Conservation (phyloP, 2,797 vertebrate genomes). For the Schizopygopsis pylzovi region DNA sequence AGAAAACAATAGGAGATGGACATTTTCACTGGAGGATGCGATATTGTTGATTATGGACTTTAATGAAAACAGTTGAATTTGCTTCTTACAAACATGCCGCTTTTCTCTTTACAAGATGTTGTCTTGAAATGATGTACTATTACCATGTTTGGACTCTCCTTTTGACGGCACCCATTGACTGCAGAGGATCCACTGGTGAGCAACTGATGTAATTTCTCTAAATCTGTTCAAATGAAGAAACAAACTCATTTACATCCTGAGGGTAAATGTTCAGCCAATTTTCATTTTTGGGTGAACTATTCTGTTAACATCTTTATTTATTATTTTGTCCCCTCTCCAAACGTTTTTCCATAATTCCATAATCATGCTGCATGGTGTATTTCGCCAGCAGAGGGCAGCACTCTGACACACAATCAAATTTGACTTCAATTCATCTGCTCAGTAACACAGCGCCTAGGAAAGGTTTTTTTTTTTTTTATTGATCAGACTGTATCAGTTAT, state of each 20-base stretch:
- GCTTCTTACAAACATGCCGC: background rate
- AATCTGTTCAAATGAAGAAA: background rate
- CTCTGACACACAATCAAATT: constrained; percentile 10
- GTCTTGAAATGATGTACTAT: background rate
- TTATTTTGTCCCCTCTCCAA: background rate
- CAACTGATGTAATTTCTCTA: background rate
- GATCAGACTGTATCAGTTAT: background rate
- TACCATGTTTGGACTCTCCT: background rate
- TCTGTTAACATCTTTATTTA: background rate
- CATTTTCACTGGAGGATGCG: background rate
- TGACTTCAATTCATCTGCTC: background rate
- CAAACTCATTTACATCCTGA: background rate
- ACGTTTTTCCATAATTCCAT: background rate
- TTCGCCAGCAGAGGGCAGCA: constrained; percentile 76
- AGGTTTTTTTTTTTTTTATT: background rate
- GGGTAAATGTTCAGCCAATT: background rate
- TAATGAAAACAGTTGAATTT: background rate
- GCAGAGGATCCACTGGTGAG: background rate
- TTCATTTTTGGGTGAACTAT: background rate
- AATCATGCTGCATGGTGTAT: background rate
- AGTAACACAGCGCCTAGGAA: background rate
- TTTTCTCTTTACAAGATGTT: background rate
- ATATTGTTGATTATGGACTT: background rate
- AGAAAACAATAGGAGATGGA: background rate
- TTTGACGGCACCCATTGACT: background rate